Base-by-base conservation (phyloP, 2,113 vertebrate species). In the Promerops cafer region DNA sequence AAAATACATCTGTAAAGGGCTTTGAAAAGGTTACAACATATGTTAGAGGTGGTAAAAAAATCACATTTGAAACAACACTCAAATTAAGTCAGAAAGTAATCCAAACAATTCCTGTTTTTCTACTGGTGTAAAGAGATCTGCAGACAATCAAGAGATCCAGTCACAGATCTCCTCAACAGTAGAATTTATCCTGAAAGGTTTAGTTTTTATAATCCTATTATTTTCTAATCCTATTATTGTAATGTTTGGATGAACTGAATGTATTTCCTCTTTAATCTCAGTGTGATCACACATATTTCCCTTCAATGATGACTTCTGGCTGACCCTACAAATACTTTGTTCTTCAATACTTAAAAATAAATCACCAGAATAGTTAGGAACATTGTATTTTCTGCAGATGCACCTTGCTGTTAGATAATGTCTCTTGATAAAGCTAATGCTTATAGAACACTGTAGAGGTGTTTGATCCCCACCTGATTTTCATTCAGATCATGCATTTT, bases 181-280 rank as follows among this genome's bases (percentile, higher is more conserved):
- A 94, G 84, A 97, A 97, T 95, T 96, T 96, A 96, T 93, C 75
- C 84, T 91, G 84, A 93, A 96, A 97, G 92, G 40, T 96, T 98
- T 98, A 97, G 78, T 95, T 92, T 95, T 97, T 97, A 92, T 97
- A 98, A 98, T 97, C 94, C 91, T 97, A 96, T 97, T 98, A 98
- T 98, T 98, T 98, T 97, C 95, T 99, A 99, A 99, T 99, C 98
- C 98, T 98, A 98, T 99, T 99, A 98, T 98, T 98, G 98, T 97
- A 98, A 98, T 98, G 97, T 98, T 98, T 98, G 98, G 98, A 98
- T 97, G 78, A 98, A 98, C 98, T 98, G 98, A 98, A 99, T 98
- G 98, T 98, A 98, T 99, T 99, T 98, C 96, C 95, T 98, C 96
- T 94, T 98, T 99, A 97, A 98, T 99, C 97, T 98, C 96, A 98